Evolutionary conservation across 2,113 vertebrate species (phyloP), one percentile per base, ranked within the genome.

Genomic region (Petrocephalus microphthalmus): DNA sequence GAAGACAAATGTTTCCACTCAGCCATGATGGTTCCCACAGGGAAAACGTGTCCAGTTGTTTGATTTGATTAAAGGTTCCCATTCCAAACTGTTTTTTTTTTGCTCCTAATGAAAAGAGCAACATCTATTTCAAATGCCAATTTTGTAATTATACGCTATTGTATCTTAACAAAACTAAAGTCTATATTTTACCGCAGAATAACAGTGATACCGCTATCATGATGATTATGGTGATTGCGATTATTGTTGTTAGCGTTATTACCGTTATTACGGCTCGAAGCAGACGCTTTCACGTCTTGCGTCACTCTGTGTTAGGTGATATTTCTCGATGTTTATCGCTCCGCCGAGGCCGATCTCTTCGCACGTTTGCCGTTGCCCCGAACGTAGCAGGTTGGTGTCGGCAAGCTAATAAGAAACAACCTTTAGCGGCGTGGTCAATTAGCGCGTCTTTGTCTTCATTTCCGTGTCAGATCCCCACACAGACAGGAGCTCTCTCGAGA

Each of bases 1-100:
- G 93, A 95, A 95, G 94, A 94, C 93, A 93, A 93, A 95, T 95
- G 92, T 94, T 92, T 93, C 94, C 93, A 94, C 94, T 95, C 94
- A 94, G 92, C 93, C 94, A 93, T 94, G 93, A 95, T 94, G 93
- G 93, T 92, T 94, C 94, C 94, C 94, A 87, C 81, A 91, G 94
- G 94, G 94, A 92, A 94, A 93, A 91, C 92, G 92, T 93, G 93
- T 90, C 94, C 94, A 94, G 94, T 94, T 92, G 93, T 93, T 94
- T 95, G 94, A 95, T 94, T 94, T 94, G 94, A 95, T 94, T 93
- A 93, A 95, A 93, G 91, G 87, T 93, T 83, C 94, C 89, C 89
- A 88, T 92, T 93, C 93, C 93, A 94, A 95, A 93, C 91, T 92
- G 45, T 49, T n/a, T 45, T 82, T 81, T 37, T 83, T 83, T 82